phyloP scores from a whole-genome alignment of 1,140 invertebrate genomes.

The Campodea augens region DNA sequence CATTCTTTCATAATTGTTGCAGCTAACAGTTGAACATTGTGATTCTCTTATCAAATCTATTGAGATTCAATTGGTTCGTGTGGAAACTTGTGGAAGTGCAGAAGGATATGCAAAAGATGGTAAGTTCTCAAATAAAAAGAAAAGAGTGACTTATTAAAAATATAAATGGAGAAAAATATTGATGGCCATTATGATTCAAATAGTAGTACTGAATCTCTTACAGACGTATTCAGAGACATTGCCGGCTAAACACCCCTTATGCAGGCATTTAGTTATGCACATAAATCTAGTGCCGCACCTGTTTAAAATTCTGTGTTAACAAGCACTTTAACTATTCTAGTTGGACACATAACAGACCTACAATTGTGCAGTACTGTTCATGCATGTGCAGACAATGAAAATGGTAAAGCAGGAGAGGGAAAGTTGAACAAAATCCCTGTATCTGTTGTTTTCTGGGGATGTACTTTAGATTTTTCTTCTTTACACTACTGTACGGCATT shows the following conservation, averaged over 20 bases:
- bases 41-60: slow-evolving; percentile 73
- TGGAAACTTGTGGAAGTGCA: slow-evolving; percentile 88
- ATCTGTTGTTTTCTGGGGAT: too few relatives aligned
- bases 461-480: too few relatives aligned
- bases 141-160: neutral
- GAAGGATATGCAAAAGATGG: slow-evolving; percentile 88
- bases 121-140: slow-evolving; percentile 22
- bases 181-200: too few relatives aligned
- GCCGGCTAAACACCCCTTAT: neutral
- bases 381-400: too few relatives aligned
- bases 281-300: neutral
- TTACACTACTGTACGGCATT: too few relatives aligned
- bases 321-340: too few relatives aligned
- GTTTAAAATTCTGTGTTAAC: too few relatives aligned
- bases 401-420: too few relatives aligned
- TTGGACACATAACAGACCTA: too few relatives aligned
- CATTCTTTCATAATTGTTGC: too few relatives aligned
- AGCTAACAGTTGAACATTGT: slow-evolving; percentile 51
- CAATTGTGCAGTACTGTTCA: too few relatives aligned
- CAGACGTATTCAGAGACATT: neutral
- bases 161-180: neutral
- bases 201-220: neutral
- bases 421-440: too few relatives aligned
- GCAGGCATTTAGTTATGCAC: neutral
- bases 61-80: slow-evolving; percentile 80